Percentiles rank a stretch among this genome's conserved stretches.
These are phyloP conservation scores for Rhinogobius similis DNA, from an alignment of 2,113 vertebrate genomes.

Conservation along the genomic window DNA sequence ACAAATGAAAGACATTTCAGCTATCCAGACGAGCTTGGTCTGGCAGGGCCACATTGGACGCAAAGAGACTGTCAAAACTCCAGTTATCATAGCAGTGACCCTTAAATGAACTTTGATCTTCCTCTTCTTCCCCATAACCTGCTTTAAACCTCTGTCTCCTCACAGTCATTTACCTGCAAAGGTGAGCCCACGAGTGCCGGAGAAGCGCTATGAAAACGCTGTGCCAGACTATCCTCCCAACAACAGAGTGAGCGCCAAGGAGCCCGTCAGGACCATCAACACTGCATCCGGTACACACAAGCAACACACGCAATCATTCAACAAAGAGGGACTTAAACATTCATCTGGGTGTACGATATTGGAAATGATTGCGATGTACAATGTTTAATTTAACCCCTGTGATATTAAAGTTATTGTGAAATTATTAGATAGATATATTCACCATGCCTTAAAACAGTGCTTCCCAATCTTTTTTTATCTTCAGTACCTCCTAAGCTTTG, in stretches of 20 bases:
- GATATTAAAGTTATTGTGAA: no score
- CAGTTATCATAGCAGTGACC: background rate
- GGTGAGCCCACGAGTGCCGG: slow-evolving; percentile 67
- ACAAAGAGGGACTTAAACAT: background rate
- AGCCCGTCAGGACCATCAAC: slow-evolving; percentile 80
- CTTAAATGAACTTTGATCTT: background rate
- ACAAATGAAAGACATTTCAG: no score
- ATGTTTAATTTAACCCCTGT: no score
- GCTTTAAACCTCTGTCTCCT: background rate
- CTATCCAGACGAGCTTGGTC: no score
- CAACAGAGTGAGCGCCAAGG: slow-evolving; percentile 80
- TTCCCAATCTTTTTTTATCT: no score
- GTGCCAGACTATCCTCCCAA: slow-evolving; percentile 80
- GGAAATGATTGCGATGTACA: no score
- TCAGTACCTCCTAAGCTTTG: no score
- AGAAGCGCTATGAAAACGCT: slow-evolving; percentile 77
- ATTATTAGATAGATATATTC: no score
- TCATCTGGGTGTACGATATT: no score
- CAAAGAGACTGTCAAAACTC: background rate
- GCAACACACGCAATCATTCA: slow-evolving; percentile 2
- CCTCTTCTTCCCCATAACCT: background rate
- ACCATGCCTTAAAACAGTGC: no score
- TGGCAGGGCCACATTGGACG: no score
- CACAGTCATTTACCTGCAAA: slow-evolving; percentile 83
- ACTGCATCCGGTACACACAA: slow-evolving; percentile 78